Percentiles rank a stretch among this genome's conserved stretches.
Conservation (phyloP, 37 sponge, comb jelly and placozoan genomes). For the Theonella swinhoei region DNA sequence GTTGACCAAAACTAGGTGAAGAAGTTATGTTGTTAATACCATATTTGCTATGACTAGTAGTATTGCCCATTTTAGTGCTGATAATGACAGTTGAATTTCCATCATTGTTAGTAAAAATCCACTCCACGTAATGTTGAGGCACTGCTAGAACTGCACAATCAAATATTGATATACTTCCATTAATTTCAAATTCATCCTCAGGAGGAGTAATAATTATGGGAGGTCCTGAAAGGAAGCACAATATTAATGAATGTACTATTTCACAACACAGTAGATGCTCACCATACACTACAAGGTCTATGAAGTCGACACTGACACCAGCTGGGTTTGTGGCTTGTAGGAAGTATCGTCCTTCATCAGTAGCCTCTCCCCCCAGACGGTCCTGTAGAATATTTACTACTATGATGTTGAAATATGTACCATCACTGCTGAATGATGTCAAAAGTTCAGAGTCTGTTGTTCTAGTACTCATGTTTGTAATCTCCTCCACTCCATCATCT, state of each 20-base stretch:
- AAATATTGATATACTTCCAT: conserved; percentile 35
- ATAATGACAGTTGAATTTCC: neutral
- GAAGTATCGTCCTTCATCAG: neutral
- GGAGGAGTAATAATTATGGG: conserved; percentile 47
- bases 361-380: neutral
- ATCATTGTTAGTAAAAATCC: conserved; percentile 42
- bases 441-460: neutral
- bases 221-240: conserved; percentile 38
- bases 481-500: neutral
- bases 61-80: neutral
- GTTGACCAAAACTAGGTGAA: conserved; percentile 29
- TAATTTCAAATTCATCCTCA: conserved; percentile 30
- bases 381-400: neutral
- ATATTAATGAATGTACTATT: neutral
- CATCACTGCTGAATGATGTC: neutral
- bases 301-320: neutral
- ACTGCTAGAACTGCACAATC: conserved; percentile 49
- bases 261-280: neutral
- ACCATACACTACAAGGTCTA: neutral
- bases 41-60: conserved; percentile 30
- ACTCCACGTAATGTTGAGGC: conserved; percentile 45
- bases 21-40: neutral
- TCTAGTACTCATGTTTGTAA: neutral
- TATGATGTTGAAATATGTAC: neutral
- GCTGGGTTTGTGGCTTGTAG: neutral